Base-by-base conservation (phyloP, 2,113 vertebrate species). In the Spizaetus ornatus region DNA sequence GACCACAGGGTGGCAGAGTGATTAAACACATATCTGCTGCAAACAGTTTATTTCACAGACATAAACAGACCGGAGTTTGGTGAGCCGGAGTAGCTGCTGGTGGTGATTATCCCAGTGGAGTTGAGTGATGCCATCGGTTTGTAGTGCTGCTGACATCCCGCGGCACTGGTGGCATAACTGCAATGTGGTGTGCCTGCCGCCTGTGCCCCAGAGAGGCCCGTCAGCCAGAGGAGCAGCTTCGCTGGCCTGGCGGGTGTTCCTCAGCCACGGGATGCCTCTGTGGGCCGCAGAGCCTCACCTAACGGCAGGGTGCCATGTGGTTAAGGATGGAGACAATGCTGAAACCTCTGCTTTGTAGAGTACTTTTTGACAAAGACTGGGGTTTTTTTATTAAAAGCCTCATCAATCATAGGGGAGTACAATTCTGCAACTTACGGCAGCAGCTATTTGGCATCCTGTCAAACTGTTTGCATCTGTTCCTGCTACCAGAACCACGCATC, bases 1-100 rank as follows among this genome's bases (percentile, higher is more conserved):
- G 12, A 55, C 97, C 97, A 81, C 95, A 43, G 55, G 97, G 92
- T 90, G 97, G 97, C 97, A 90, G 95, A 66, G 48, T 16, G 63
- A 88, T 92, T 42, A 62, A 92, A 58, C n/a, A 18, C 26, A 9
- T 20, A 13, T 3, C 43, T 63, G 9, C 34, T 50, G 71, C 36
- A 43, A 53, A 5, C 16, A 11, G 38, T 20, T 78, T 43, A 14
- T 45, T 21, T 15, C 16, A 32, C 10, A 21, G 52, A 9, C 3
- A 2, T 1, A 50, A n/a, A 6, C 40, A 55, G 62, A 7, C 3
- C 0, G 0, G 50, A 32, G 31, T 18, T 25, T 10, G 36, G 26
- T 0, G 1, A 20, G 21, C 26, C 34, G 9, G 52, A 6, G 26
- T 2, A 12, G 76, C 70, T 50, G 62, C 67, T 38, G 43, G 25